Conservation (phyloP, 92 coral and sea anemone species). For the Zoanthus solanderi region DNA sequence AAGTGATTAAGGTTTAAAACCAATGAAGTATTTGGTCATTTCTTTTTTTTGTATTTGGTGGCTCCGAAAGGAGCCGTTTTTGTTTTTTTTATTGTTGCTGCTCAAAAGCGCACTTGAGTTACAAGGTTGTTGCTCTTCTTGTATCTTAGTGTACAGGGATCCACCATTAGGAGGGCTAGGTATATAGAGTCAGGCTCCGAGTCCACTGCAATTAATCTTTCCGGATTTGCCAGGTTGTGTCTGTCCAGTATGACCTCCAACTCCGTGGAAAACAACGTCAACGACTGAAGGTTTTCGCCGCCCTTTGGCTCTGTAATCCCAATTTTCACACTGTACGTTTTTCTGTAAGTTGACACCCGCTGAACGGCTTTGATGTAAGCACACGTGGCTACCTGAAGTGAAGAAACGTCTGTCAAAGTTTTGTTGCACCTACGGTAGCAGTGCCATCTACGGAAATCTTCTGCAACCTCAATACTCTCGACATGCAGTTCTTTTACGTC, state of each 20-base stretch:
- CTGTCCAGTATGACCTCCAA: background rate
- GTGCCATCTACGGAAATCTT: slow-evolving; percentile 3
- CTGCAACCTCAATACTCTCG: background rate
- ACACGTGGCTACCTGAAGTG: background rate
- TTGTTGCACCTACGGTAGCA: slow-evolving; percentile 10
- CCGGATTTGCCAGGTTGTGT: background rate
- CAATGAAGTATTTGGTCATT: background rate
- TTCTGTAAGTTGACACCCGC: background rate
- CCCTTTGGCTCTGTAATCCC: background rate
- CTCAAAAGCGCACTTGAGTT: background rate
- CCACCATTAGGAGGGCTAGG: slow-evolving; percentile 1
- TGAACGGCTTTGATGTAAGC: background rate
- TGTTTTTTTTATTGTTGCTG: slow-evolving; percentile 10
- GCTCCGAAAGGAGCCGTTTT: slow-evolving; percentile 83
- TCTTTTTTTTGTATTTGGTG: slow-evolving; percentile 52
- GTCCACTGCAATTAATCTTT: background rate
- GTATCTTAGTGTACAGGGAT: background rate
- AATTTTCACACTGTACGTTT: background rate
- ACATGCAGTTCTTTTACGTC: background rate
- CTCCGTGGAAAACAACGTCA: background rate
- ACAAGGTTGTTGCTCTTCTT: slow-evolving; percentile 5
- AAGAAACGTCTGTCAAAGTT: background rate
- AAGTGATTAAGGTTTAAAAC: background rate
- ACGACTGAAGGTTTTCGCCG: background rate
- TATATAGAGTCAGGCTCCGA: background rate